These are phyloP conservation scores for Periplaneta americana DNA, from an alignment of 1,140 invertebrate species.

Conservation along the genomic window DNA sequence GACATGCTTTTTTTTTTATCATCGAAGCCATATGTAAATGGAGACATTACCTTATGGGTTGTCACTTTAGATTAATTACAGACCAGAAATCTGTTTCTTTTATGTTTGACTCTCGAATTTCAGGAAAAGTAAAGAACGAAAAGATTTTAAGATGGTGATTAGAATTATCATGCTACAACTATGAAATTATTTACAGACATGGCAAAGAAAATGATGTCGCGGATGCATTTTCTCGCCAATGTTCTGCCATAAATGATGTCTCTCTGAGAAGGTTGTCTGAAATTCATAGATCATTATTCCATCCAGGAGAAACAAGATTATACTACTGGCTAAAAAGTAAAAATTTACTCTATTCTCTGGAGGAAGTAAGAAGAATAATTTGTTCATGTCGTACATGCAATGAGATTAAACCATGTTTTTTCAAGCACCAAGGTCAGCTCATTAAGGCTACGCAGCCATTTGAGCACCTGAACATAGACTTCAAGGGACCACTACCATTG, in stretches of 20 bases:
- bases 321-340: slow-evolving; percentile 21
- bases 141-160: not conserved
- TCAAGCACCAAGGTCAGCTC: slow-evolving; percentile 11
- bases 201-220: not conserved
- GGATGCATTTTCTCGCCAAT: too few relatives aligned
- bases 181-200: too few relatives aligned
- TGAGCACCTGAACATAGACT: slow-evolving; percentile 27
- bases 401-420: slow-evolving; percentile 23
- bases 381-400: slow-evolving; percentile 17
- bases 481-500: slow-evolving; percentile 29
- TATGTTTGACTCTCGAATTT: not conserved
- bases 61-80: too few relatives aligned
- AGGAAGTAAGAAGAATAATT: slow-evolving; percentile 22
- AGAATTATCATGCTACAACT: too few relatives aligned
- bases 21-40: not conserved
- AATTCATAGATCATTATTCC: slow-evolving; percentile 20
- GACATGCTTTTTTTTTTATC: not conserved
- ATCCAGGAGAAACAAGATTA: slow-evolving; percentile 26
- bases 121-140: not conserved
- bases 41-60: too few relatives aligned
- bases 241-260: too few relatives aligned
- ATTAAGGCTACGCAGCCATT: slow-evolving; percentile 28
- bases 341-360: slow-evolving; percentile 24
- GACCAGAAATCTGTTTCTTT: too few relatives aligned
- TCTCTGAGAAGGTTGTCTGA: not conserved